Conservation (phyloP, 2,888 invertebrate genomes). For the Phragmatobia fuliginosa region DNA sequence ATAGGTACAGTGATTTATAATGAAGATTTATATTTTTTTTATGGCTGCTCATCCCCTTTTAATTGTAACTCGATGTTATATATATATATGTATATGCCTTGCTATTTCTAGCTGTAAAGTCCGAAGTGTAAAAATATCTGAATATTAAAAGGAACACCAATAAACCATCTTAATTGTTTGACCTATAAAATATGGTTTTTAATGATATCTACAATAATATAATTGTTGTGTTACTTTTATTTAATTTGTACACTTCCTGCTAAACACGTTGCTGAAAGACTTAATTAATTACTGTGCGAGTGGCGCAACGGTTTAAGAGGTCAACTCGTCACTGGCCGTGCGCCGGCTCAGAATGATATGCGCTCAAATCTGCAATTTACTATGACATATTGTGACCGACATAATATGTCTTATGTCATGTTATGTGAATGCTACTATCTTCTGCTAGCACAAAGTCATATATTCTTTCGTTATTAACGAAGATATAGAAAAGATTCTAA, state of each 20-base stretch:
- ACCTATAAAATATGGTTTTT: constrained; percentile 15
- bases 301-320: constrained; percentile 18
- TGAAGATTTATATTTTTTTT: too few relatives aligned
- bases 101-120: too few relatives aligned
- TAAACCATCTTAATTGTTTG: constrained; percentile 6
- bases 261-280: constrained; percentile 5
- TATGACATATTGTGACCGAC: not conserved
- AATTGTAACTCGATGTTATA: too few relatives aligned
- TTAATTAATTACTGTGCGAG: constrained; percentile 6
- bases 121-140: too few relatives aligned
- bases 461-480: too few relatives aligned
- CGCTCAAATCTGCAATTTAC: not conserved
- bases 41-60: too few relatives aligned
- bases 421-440: not conserved
- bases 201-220: constrained; percentile 12
- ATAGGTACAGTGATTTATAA: too few relatives aligned
- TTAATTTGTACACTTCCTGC: constrained; percentile 11
- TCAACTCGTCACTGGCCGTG: constrained; percentile 4
- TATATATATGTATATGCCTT: too few relatives aligned
- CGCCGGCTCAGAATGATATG: not conserved
- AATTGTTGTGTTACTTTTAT: constrained; percentile 5
- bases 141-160: not conserved
- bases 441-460: not conserved
- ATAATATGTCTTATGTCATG: not conserved
- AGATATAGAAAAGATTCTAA: too few relatives aligned